Evolutionary conservation across 2,797 vertebrate species (phyloP).

Genomic region (Phoxinus dragarum): DNA sequence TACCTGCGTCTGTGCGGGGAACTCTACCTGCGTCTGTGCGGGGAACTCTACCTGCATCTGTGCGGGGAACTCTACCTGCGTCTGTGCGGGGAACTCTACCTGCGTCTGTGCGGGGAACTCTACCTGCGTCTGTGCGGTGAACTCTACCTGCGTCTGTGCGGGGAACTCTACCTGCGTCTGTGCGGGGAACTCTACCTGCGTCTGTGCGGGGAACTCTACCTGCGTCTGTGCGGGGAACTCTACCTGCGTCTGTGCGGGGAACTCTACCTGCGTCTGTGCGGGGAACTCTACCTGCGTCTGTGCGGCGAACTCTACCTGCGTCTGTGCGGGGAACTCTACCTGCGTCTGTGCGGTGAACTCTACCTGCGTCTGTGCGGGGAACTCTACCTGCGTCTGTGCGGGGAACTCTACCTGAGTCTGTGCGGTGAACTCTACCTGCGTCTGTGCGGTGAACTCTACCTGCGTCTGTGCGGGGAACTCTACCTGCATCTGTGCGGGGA

Average conservation of each 20-base stretch:
- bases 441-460: conserved; percentile 64
- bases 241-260: conserved; percentile 52
- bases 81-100: conserved; percentile 53
- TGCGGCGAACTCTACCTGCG: too few relatives aligned
- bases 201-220: conserved; percentile 53
- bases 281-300: not conserved
- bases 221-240: conserved; percentile 51
- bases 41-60: not conserved
- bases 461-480: conserved; percentile 51
- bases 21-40: conserved; percentile 51
- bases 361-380: conserved; percentile 52
- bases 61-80: conserved; percentile 53
- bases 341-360: conserved; percentile 63
- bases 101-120: conserved; percentile 51
- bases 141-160: conserved; percentile 51
- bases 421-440: too few relatives aligned
- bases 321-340: too few relatives aligned
- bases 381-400: conserved; percentile 51
- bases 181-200: conserved; percentile 53
- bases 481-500: conserved; percentile 51
- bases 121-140: conserved; percentile 63
- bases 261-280: conserved; percentile 51
- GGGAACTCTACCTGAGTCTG: too few relatives aligned
- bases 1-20: conserved; percentile 52
- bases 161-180: not conserved